phyloP scores from a whole-genome alignment of 2,797 vertebrate species.

The Fundulus diaphanus region DNA sequence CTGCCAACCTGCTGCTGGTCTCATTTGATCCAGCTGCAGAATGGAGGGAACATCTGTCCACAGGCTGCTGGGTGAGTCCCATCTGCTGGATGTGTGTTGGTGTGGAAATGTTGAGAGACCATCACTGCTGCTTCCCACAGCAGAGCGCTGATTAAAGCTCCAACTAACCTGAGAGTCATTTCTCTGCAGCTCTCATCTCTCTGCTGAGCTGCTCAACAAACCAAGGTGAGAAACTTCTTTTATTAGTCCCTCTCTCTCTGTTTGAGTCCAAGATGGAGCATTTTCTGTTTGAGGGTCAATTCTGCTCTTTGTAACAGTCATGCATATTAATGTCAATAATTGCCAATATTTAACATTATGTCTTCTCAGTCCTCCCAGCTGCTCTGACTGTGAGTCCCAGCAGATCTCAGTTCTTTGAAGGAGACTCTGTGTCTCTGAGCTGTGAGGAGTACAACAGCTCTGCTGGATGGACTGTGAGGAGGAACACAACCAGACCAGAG shows the following conservation, averaged over 20 bases:
- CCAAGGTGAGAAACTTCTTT: background rate
- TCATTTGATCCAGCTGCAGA: background rate
- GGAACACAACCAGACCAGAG: background rate
- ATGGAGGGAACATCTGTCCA: no score
- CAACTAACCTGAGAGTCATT: conserved; percentile 8
- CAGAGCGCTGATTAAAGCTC: no score
- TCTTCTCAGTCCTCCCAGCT: background rate
- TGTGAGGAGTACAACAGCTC: background rate
- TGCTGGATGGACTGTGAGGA: background rate
- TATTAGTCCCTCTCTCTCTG: background rate
- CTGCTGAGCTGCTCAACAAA: background rate
- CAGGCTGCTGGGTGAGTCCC: no score
- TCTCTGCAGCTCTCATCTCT: conserved; percentile 14
- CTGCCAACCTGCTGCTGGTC: background rate
- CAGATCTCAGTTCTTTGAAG: conserved; percentile 1
- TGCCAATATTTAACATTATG: no score
- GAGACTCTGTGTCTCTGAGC: background rate
- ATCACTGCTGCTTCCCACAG: no score
- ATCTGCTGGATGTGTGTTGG: no score
- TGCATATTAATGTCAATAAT: no score
- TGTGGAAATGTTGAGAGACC: no score
- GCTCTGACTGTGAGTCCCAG: background rate
- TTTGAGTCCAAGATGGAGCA: no score
- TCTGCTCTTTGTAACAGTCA: no score
- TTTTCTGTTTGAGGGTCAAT: no score